phyloP scores from a whole-genome alignment of 2,888 invertebrate genomes.

The Priocnemis perturbator region DNA sequence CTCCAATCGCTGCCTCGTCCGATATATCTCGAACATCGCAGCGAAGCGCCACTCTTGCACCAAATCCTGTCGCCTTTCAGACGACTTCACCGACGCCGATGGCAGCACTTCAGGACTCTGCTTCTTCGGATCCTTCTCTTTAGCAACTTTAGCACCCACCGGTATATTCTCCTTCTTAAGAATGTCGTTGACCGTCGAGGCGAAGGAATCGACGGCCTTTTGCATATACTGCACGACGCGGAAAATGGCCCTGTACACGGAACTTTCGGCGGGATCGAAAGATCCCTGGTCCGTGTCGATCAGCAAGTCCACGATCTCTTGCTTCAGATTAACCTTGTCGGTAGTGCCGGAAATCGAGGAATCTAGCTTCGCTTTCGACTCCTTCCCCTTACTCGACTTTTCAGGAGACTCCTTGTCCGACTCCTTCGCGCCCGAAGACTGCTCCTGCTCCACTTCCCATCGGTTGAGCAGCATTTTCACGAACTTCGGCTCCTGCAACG shows the following conservation, averaged over 20 bases:
- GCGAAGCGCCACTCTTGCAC: slow-evolving; percentile 80
- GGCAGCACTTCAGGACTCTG: background rate
- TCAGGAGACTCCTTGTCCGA: background rate
- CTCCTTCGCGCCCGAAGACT: background rate
- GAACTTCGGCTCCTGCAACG: slow-evolving; percentile 21
- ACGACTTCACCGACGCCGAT: background rate
- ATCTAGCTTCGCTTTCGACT: background rate
- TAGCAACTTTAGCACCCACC: background rate
- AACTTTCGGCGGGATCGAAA: slow-evolving; percentile 15
- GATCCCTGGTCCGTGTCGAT: slow-evolving; percentile 12
- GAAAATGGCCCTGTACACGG: slow-evolving; percentile 40
- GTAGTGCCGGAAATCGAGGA: background rate
- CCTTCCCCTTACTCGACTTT: background rate
- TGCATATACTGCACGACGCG: slow-evolving; percentile 41
- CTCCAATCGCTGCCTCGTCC: slow-evolving; percentile 75
- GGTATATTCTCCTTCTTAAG: slow-evolving; percentile 18
- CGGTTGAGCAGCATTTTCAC: slow-evolving; percentile 22
- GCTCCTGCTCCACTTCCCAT: background rate
- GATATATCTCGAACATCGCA: slow-evolving; percentile 78
- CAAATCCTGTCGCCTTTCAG: slow-evolving; percentile 29
- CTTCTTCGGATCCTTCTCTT: background rate
- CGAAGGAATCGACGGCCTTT: slow-evolving; percentile 36
- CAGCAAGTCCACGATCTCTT: slow-evolving; percentile 28
- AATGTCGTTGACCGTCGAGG: background rate
- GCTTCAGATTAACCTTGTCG: background rate